These are phyloP conservation scores for Oophaga sylvatica DNA, from an alignment of 2,797 vertebrate genomes.

Conservation along the genomic window DNA sequence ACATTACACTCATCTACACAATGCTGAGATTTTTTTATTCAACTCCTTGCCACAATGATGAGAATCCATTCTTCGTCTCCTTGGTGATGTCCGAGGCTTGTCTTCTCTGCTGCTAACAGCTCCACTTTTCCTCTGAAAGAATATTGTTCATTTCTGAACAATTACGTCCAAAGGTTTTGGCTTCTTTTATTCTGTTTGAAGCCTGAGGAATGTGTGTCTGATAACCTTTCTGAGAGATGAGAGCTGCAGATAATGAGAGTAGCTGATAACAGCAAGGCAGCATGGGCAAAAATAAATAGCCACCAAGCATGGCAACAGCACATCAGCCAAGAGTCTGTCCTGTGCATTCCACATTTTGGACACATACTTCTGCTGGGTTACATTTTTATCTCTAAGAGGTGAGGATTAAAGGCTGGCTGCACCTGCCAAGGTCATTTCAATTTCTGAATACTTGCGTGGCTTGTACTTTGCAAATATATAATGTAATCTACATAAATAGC, in stretches of 20 bases:
- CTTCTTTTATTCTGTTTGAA: slow-evolving; percentile 31
- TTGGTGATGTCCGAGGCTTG: slow-evolving; percentile 40
- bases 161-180: slow-evolving; percentile 24
- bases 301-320: neutral
- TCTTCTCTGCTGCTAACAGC: slow-evolving; percentile 42
- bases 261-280: slow-evolving; percentile 30
- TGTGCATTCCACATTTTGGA: slow-evolving; percentile 34
- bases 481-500: slow-evolving; percentile 45
- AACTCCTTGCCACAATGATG: slow-evolving; percentile 37
- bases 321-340: neutral
- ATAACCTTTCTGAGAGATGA: slow-evolving; percentile 47
- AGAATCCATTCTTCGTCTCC: slow-evolving; percentile 51
- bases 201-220: slow-evolving; percentile 38
- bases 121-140: slow-evolving; percentile 40
- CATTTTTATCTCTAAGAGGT: slow-evolving; percentile 40
- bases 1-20: slow-evolving; percentile 10
- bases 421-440: slow-evolving; percentile 49
- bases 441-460: slow-evolving; percentile 10
- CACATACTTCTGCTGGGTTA: slow-evolving; percentile 9
- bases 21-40: slow-evolving; percentile 12
- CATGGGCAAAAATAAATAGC: slow-evolving; percentile 29
- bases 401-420: slow-evolving; percentile 34
- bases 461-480: slow-evolving; percentile 31
- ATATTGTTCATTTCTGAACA: slow-evolving; percentile 35
- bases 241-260: slow-evolving; percentile 41